Conservation (phyloP, 2,113 vertebrate species). For the Isurus oxyrinchus region DNA sequence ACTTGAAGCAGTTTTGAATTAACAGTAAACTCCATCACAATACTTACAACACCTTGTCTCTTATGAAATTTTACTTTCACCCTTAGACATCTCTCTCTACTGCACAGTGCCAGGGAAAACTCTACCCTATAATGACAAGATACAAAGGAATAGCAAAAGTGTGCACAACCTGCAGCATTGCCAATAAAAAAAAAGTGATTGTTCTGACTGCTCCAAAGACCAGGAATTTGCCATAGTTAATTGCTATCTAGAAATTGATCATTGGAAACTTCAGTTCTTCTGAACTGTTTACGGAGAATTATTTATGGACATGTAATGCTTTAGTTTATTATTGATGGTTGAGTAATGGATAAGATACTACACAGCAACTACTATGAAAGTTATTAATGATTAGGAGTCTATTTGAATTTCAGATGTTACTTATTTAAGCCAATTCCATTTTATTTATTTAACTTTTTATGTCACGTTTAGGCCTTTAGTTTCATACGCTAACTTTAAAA, state of each 20-base stretch:
- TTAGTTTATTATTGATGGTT: neutral
- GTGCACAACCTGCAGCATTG: neutral
- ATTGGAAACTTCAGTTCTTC: slow-evolving; percentile 9
- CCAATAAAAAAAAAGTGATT: neutral
- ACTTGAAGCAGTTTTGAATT: neutral
- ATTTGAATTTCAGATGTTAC: neutral
- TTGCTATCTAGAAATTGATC: neutral
- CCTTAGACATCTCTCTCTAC: neutral
- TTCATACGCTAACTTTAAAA: neutral
- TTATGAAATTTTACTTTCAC: neutral
- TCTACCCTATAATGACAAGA: neutral
- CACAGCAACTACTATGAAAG: neutral
- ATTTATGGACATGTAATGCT: neutral
- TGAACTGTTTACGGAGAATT: neutral
- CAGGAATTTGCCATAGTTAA: neutral
- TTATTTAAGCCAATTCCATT: neutral
- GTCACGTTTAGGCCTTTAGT: neutral
- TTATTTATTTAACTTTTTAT: neutral
- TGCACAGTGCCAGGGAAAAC: neutral
- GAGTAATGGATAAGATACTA: neutral
- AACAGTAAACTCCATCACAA: neutral
- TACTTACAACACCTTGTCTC: neutral
- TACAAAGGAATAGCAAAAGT: neutral
- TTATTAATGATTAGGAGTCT: neutral
- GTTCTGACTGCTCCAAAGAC: neutral